Evolutionary conservation across 2,797 vertebrate genomes (phyloP), one percentile per base, ranked within the genome.

Genomic region (Peromyscus nudipes): DNA sequence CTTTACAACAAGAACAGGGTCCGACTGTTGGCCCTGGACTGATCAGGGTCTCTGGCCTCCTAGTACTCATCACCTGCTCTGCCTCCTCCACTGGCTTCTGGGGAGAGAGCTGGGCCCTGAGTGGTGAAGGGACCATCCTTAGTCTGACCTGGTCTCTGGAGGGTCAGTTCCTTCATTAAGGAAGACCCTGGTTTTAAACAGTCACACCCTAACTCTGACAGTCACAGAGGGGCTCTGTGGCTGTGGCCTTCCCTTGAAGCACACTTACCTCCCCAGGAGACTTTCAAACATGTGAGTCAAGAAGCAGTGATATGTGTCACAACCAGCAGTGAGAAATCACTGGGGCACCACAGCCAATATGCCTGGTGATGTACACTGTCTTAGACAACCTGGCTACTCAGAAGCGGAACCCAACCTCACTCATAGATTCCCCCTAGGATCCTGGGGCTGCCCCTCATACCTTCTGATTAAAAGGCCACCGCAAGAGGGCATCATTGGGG

Each of bases 381-480:
- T 52, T 19, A 5, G 31, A 80, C 17, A 31, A 25, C 60, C 31
- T 23, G 16, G 16, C 37, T 57, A 81, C 16, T 11, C 65, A 12
- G 69, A 77, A 77, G 31, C 25, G 8, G 40, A 43, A 65, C 88
- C 8, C n/a, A 71, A 19, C 2, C 14, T 29, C 52, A 57, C 27
- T 55, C 84, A 37, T 31, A 57, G 25, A 73, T 43, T 31, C 10
- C 52, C 46, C 46, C 76, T 37, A 67, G 46, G 37, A 21, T n/a
- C 27, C 49, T 8, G 14, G 37, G 12, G 34, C 71, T 40, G 25
- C 57, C 14, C 6, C 12, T 16, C 21, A 1, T 25, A 98, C 99
- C 99, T 99, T 99, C 98, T 99, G 99, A 97, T 99, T 99, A 98
- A 99, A 99, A 4, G 99, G 99, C 99, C 99, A 99, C 4, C 99